Evolutionary conservation across 2,797 vertebrate genomes (phyloP).

Genomic region (Rhinoraja longicauda): DNA sequence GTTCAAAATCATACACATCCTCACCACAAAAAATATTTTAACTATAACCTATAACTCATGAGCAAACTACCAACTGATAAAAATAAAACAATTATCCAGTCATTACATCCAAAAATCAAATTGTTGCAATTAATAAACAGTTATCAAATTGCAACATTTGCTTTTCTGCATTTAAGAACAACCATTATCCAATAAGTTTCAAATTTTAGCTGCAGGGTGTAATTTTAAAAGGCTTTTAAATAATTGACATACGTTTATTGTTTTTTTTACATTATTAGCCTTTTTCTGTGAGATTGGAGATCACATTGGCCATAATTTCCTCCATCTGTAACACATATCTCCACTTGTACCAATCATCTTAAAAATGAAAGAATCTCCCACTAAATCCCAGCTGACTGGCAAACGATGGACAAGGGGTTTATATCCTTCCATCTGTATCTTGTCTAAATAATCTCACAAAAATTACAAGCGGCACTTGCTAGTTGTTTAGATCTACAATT

Average conservation of each 20-base stretch:
- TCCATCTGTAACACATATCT: not conserved
- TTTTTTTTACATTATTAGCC: not conserved
- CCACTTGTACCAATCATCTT: not conserved
- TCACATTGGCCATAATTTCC: not conserved
- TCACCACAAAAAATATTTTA: not conserved
- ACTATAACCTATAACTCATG: not conserved
- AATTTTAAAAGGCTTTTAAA: not conserved
- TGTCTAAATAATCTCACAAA: not conserved
- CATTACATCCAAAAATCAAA: not conserved
- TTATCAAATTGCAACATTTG: not conserved
- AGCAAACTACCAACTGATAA: too few species aligned
- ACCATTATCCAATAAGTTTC: not conserved
- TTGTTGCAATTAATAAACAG: not conserved
- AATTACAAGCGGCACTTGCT: not conserved
- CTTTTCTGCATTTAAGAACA: not conserved
- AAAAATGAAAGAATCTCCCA: not conserved
- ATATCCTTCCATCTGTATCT: not conserved
- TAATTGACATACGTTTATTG: not conserved
- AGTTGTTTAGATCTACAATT: not conserved
- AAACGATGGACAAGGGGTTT: not conserved
- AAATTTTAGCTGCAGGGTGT: too few species aligned
- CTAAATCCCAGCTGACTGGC: not conserved
- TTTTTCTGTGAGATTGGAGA: not conserved
- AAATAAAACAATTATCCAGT: not conserved
- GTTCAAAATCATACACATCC: not conserved